Evolutionary conservation across 64 coral and sea anemone genomes (phyloP).

Genomic region (Platygyra sinensis): DNA sequence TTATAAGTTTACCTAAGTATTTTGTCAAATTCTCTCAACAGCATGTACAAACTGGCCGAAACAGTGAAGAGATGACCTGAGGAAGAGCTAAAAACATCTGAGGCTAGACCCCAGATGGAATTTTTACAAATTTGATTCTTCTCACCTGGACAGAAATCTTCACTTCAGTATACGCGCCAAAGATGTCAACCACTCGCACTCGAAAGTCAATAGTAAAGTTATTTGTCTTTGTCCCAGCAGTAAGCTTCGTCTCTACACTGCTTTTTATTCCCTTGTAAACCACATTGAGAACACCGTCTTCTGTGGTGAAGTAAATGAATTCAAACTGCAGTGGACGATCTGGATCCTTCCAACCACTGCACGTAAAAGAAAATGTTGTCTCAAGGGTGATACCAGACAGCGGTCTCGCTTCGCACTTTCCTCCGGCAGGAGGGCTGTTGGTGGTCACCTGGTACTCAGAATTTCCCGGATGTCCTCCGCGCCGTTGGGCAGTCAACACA

Average conservation of each 20-base stretch:
- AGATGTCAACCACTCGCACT: slow-evolving; percentile 17
- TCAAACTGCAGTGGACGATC: slow-evolving; percentile 32
- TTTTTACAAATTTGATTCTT: neutral
- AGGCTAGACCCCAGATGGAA: no score
- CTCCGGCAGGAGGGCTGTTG: neutral
- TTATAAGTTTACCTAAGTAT: no score
- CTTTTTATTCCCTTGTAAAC: neutral
- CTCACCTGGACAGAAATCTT: slow-evolving; percentile 39
- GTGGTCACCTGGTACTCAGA: slow-evolving; percentile 11
- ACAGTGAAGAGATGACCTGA: no score
- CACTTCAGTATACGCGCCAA: slow-evolving; percentile 28
- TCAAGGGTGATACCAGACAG: slow-evolving; percentile 16
- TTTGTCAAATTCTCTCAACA: no score
- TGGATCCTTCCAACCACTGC: slow-evolving; percentile 28
- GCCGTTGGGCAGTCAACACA: slow-evolving; percentile 9
- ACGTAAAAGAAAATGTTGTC: slow-evolving; percentile 16
- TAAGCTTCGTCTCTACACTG: slow-evolving; percentile 12
- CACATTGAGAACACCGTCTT: neutral
- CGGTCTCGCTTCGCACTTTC: neutral
- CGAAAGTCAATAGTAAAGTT: slow-evolving; percentile 21
- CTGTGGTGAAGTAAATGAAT: slow-evolving; percentile 22
- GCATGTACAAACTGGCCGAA: no score
- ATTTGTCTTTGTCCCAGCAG: neutral
- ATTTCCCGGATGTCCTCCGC: neutral
- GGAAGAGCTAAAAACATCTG: no score